Evolutionary conservation across 2,888 invertebrate genomes (phyloP).

Genomic region (Leptinotarsa peninsularis): DNA sequence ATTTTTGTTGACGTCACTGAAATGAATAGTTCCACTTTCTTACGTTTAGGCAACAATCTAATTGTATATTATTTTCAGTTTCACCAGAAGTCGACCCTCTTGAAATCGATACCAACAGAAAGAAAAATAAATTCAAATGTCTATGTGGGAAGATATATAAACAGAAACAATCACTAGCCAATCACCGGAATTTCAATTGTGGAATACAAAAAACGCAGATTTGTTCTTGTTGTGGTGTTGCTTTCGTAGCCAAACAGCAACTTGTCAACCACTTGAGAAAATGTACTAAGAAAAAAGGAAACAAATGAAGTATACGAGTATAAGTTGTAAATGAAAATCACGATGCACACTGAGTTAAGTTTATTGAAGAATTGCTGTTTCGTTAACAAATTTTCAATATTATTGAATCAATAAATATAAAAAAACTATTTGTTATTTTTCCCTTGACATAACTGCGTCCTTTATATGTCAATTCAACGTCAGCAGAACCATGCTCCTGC

Average conservation of each 20-base stretch:
- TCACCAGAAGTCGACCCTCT: not conserved
- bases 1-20: too few species aligned
- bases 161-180: constrained; percentile 19
- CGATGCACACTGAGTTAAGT: not conserved
- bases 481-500: too few species aligned
- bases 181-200: constrained; percentile 12
- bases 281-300: constrained; percentile 1
- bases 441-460: too few species aligned
- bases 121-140: constrained; percentile 7
- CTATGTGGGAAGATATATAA: constrained; percentile 21
- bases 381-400: too few species aligned
- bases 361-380: too few species aligned
- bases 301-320: not conserved
- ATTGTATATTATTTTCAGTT: not conserved
- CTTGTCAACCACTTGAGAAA: not conserved
- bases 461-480: too few species aligned
- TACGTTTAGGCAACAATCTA: too few species aligned
- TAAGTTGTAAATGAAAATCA: not conserved
- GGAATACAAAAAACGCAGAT: not conserved
- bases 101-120: not conserved
- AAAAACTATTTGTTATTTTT: too few species aligned
- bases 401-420: too few species aligned
- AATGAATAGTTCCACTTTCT: too few species aligned
- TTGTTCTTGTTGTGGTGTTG: not conserved
- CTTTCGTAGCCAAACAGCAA: constrained; percentile 1